These are phyloP conservation scores for Merodon equestris DNA, from an alignment of 2,888 invertebrate genomes.

Conservation along the genomic window DNA sequence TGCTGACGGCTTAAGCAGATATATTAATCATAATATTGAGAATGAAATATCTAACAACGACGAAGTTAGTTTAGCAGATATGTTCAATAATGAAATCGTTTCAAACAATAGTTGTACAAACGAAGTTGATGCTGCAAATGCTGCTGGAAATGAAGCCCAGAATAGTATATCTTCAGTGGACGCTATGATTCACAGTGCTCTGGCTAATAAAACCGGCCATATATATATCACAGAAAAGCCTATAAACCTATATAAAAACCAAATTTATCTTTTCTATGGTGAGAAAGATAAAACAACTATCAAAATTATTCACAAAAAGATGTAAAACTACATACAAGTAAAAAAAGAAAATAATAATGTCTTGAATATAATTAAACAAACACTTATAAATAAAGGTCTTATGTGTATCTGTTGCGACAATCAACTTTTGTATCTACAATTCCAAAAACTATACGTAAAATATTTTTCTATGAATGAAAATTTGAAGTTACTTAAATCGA, in stretches of 20 bases:
- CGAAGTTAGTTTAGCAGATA: conserved; percentile 47
- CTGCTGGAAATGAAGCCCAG: background rate
- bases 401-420: conserved; percentile 34
- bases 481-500: conserved; percentile 17
- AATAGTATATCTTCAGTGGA: conserved; percentile 6
- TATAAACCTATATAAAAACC: conserved; percentile 25
- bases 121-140: background rate
- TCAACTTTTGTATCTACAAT: conserved; percentile 8
- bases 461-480: too few species aligned
- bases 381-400: conserved; percentile 32
- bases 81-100: conserved; percentile 40
- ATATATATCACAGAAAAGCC: conserved; percentile 23
- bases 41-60: conserved; percentile 33
- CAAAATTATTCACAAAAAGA: conserved; percentile 25
- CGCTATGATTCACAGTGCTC: conserved; percentile 28
- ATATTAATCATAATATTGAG: background rate
- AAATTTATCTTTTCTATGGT: conserved; percentile 7
- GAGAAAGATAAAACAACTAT: conserved; percentile 13
- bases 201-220: conserved; percentile 9
- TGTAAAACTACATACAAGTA: conserved; percentile 7
- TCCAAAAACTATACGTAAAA: conserved; percentile 10
- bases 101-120: background rate
- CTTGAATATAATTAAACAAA: conserved; percentile 31
- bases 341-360: conserved; percentile 1
- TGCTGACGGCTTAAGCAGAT: conserved; percentile 70